Conservation (phyloP, 2,113 vertebrate genomes). For the Myanophis thanlyinensis region DNA sequence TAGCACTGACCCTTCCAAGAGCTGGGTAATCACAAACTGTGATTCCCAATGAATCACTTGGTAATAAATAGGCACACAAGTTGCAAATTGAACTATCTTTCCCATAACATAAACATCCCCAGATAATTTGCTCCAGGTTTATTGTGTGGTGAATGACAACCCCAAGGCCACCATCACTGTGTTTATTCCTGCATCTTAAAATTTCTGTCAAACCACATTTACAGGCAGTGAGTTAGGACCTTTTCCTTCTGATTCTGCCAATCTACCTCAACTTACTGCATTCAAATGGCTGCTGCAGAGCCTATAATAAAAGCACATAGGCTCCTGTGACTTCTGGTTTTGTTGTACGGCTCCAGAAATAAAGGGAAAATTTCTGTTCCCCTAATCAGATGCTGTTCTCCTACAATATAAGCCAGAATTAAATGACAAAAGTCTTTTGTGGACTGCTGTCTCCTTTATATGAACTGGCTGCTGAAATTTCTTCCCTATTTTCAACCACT, state of each 20-base stretch:
- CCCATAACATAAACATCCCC: conserved; percentile 37
- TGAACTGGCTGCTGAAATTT: conserved; percentile 32
- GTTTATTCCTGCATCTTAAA: conserved; percentile 47
- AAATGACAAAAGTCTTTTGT: conserved; percentile 7
- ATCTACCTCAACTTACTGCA: conserved; percentile 8
- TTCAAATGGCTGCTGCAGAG: conserved; percentile 16
- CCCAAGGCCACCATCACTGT: conserved; percentile 42
- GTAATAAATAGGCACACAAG: conserved; percentile 49
- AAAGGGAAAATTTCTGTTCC: conserved; percentile 9
- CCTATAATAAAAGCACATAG: background rate
- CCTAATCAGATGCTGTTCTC: background rate
- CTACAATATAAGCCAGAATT: background rate
- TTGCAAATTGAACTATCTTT: conserved; percentile 43
- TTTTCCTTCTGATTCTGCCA: conserved; percentile 7
- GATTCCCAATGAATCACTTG: conserved; percentile 53
- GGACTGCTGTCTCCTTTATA: conserved; percentile 29
- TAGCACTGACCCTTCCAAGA: conserved; percentile 34
- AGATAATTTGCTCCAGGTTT: conserved; percentile 55
- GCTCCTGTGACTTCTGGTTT: background rate
- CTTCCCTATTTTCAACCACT: conserved; percentile 32
- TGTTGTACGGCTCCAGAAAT: conserved; percentile 18
- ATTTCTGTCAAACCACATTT: conserved; percentile 38
- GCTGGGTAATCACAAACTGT: conserved; percentile 36
- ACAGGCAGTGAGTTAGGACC: conserved; percentile 35
- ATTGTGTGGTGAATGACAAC: conserved; percentile 47